phyloP scores from a whole-genome alignment of 2,113 vertebrate genomes.

The Nycticebus coucang region DNA sequence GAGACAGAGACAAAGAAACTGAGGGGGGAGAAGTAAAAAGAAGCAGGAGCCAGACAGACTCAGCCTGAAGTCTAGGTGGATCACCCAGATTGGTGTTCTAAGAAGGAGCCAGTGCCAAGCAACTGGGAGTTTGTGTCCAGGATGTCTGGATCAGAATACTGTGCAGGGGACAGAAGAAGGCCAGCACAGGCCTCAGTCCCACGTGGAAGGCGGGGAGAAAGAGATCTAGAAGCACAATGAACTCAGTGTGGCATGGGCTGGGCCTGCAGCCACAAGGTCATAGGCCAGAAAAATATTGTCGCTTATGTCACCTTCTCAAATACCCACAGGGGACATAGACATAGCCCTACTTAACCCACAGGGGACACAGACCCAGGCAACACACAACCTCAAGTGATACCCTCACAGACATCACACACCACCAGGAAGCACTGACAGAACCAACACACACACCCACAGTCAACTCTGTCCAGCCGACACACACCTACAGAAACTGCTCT shows the following conservation, averaged over 20 bases:
- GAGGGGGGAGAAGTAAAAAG: constrained; percentile 13
- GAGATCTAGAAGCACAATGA: constrained; percentile 77
- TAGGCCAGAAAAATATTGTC: constrained; percentile 81
- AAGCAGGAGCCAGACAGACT: not conserved
- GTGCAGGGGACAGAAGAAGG: constrained; percentile 43
- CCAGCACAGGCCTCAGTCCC: constrained; percentile 56
- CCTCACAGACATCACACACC: not conserved
- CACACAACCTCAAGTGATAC: constrained; percentile 25
- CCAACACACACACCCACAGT: not conserved
- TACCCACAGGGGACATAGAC: constrained; percentile 71
- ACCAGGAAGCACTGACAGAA: not conserved
- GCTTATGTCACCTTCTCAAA: constrained; percentile 75
- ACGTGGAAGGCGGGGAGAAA: constrained; percentile 57
- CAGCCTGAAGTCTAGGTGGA: not conserved
- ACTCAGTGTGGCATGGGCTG: constrained; percentile 77
- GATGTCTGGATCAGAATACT: constrained; percentile 15
- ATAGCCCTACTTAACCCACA: constrained; percentile 55
- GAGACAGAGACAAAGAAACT: constrained; percentile 78
- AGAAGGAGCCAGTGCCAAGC: not conserved
- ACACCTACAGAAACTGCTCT: constrained; percentile 29
- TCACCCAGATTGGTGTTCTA: not conserved
- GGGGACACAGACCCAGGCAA: constrained; percentile 48
- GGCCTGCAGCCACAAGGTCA: constrained; percentile 77
- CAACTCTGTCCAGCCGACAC: not conserved
- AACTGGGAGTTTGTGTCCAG: not conserved